Evolutionary conservation across 1,140 invertebrate species (phyloP), one percentile per base, ranked within the genome.

Genomic region (Bombus affinis): DNA sequence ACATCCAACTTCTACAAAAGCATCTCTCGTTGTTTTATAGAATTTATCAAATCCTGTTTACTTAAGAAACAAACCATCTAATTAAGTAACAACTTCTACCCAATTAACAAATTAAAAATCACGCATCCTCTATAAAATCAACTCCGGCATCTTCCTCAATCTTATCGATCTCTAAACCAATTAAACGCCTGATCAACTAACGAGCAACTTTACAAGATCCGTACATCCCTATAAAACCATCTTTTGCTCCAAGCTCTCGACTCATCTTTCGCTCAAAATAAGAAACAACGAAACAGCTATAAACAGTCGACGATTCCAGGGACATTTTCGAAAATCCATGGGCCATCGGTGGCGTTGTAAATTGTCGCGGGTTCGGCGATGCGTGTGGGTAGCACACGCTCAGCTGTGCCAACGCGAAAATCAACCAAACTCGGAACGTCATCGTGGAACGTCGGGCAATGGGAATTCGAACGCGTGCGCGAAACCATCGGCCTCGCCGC

Each of bases 391-490:
- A 28, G 47, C 37, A 78, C 18, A 74, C 62, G 78, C 47, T 87
- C 81, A 79, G 72, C 66, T 85, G 79, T 79, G 35, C 70, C 59
- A 53, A 59, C 66, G 74, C n/a, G 75, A 85, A 85, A 78, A 86
- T 88, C 83, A 75, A 81, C 44, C 83, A 62, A 79, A 72, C 88
- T 65, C 62, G 22, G 76, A 74, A 53, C 71, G 37, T 81, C 73
- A 80, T 74, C 74, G 70, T 62, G 53, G 28, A 35, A 75, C 73
- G 66, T 44, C 71, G 85, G 73, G 76, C 78, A 28, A 75, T 77
- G 86, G 47, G 76, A 84, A 78, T 83, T 62, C 62, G 71, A 44
- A 79, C 79, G 84, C 80, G 80, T 83, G 79, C 85, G 78, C 75
- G 39, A 5, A 44, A 53, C 74, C 62, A 28, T 59, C 65, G 44